Conservation (phyloP, 2,113 vertebrate species). For the Tychaedon coryphoeus region DNA sequence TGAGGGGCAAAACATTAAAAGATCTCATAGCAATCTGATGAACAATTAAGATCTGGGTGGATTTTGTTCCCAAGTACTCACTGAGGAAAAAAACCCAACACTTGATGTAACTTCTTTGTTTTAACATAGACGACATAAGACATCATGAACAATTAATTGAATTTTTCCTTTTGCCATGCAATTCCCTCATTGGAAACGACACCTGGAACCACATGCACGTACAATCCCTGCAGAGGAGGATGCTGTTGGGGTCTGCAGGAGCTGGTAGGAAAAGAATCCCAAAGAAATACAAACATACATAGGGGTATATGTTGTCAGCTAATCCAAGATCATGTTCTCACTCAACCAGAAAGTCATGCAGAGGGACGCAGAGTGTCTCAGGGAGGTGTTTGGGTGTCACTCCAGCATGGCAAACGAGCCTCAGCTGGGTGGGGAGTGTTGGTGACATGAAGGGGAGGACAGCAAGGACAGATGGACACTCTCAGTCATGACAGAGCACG, state of each 20-base stretch:
- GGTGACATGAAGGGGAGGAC: neutral
- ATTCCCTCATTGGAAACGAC: neutral
- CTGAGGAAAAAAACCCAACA: neutral
- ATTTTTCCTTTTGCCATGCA: conserved; percentile 20
- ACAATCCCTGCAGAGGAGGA: neutral
- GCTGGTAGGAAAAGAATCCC: neutral
- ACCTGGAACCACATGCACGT: conserved; percentile 6
- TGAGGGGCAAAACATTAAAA: neutral
- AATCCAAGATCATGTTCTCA: conserved; percentile 55
- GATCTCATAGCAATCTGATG: neutral
- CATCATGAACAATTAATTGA: neutral
- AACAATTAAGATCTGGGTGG: neutral
- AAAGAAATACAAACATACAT: neutral
- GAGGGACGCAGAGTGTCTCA: neutral
- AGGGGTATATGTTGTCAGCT: neutral
- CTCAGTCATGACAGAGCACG: fast-evolving
- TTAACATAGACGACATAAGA: neutral
- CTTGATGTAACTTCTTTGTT: neutral
- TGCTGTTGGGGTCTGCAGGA: conserved; percentile 6
- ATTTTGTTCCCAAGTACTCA: neutral
- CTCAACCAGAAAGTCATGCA: conserved; percentile 45
- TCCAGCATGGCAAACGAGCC: neutral
- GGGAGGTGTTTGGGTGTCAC: neutral
- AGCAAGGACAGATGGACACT: neutral
- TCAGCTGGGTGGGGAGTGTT: neutral